Evolutionary conservation across 2,797 vertebrate genomes (phyloP).

Genomic region (Clarias fuscus): DNA sequence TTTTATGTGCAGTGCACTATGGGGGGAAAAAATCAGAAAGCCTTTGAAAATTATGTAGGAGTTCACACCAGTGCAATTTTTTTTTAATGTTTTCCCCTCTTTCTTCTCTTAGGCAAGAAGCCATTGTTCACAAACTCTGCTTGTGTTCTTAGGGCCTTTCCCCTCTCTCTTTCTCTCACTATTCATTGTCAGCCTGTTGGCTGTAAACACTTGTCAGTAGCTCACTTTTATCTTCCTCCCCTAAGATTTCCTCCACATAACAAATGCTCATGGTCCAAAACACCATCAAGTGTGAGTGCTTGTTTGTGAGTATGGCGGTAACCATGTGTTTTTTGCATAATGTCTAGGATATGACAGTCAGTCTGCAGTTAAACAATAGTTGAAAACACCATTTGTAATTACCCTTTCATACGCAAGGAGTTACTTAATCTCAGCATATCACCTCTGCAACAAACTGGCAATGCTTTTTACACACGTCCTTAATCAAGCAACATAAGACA

Average conservation of each 20-base stretch:
- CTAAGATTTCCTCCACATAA: slow-evolving; percentile 62
- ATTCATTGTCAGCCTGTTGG: slow-evolving; percentile 68
- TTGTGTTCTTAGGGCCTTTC: slow-evolving; percentile 65
- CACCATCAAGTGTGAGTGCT: slow-evolving; percentile 45
- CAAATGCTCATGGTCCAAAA: slow-evolving; percentile 55
- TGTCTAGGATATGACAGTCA: not conserved
- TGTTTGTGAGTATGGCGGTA: slow-evolving; percentile 25
- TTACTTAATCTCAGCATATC: not conserved
- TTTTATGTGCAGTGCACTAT: not conserved
- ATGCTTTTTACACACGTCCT: not conserved
- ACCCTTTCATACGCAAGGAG: not conserved
- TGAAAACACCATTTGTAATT: not conserved
- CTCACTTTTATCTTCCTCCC: slow-evolving; percentile 75
- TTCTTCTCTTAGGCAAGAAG: slow-evolving; percentile 47
- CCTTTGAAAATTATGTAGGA: not conserved
- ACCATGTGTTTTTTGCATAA: not conserved
- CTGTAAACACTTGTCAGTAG: slow-evolving; percentile 71
- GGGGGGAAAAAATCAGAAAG: not conserved
- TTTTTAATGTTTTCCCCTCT: slow-evolving; percentile 36
- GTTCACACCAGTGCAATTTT: not conserved
- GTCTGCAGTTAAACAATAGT: not conserved
- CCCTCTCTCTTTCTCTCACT: slow-evolving; percentile 62
- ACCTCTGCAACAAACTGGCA: not conserved
- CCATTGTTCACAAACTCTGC: slow-evolving; percentile 60
- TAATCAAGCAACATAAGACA: not conserved